A percentile compares a stretch with the other conserved stretches of the same genome.
Conservation (phyloP, 2,797 vertebrate species). For the Erethizon dorsatum region DNA sequence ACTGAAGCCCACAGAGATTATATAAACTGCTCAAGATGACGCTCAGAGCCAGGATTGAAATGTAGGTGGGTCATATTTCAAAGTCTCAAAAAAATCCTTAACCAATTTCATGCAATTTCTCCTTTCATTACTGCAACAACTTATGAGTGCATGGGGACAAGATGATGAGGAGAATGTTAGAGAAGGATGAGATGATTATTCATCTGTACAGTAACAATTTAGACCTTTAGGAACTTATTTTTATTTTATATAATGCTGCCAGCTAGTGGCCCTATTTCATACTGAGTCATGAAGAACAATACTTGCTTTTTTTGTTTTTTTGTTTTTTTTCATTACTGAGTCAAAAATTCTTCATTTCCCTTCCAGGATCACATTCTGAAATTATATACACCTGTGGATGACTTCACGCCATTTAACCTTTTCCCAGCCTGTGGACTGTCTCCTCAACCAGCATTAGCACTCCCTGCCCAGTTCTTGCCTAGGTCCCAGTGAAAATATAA, state of each 20-base stretch:
- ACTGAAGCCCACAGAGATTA: neutral
- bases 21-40: conserved; percentile 20
- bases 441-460: neutral
- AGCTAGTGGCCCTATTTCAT: conserved; percentile 89
- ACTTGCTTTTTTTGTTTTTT: conserved; percentile 45
- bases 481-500: neutral
- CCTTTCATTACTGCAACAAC: neutral
- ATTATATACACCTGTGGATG: neutral
- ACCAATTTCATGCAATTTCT: neutral
- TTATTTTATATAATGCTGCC: conserved; percentile 91
- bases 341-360: conserved; percentile 46
- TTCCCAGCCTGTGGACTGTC: neutral
- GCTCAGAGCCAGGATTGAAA: conserved; percentile 59
- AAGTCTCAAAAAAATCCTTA: conserved; percentile 22
- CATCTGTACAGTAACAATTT: neutral
- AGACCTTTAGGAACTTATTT: conserved; percentile 58
- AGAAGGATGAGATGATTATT: neutral
- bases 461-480: neutral
- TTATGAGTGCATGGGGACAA: neutral
- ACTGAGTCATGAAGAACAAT: conserved; percentile 73
- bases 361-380: neutral
- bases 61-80: neutral
- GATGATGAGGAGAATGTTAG: neutral
- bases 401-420: conserved; percentile 17
- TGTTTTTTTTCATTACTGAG: conserved; percentile 47